Conservation (phyloP, 2,113 vertebrate species). For the Sporophila hypoxantha region DNA sequence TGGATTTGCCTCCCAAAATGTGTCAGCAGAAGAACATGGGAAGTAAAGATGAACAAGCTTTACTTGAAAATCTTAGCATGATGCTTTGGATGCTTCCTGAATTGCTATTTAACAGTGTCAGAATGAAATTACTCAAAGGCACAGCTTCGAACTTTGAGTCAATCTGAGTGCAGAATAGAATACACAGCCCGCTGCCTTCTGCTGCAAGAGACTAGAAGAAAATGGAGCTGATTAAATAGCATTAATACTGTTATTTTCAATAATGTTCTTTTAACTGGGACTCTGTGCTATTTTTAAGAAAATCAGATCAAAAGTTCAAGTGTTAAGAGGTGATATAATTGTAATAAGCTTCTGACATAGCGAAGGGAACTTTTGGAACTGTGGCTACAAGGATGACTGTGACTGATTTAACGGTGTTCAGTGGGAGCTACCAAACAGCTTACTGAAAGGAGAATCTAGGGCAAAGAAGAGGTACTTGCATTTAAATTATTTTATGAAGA, state of each 20-base stretch:
- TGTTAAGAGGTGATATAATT: neutral
- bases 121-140: neutral
- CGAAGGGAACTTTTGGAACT: neutral
- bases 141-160: neutral
- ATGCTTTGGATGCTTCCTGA: neutral
- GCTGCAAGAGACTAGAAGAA: neutral
- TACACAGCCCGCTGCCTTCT: fast-evolving
- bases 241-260: neutral
- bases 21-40: neutral
- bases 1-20: neutral
- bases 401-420: neutral
- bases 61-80: neutral
- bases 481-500: neutral
- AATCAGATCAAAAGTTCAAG: constrained; percentile 30
- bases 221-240: neutral
- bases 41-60: neutral
- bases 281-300: constrained; percentile 14
- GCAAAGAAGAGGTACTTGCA: neutral
- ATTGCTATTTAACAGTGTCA: neutral
- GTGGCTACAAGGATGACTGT: neutral
- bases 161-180: neutral
- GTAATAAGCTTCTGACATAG: neutral
- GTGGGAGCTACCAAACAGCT: neutral
- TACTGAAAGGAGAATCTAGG: neutral
- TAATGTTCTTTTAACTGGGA: neutral